Conservation (phyloP, 2,888 invertebrate species). For the Philopedon plagiatum region DNA sequence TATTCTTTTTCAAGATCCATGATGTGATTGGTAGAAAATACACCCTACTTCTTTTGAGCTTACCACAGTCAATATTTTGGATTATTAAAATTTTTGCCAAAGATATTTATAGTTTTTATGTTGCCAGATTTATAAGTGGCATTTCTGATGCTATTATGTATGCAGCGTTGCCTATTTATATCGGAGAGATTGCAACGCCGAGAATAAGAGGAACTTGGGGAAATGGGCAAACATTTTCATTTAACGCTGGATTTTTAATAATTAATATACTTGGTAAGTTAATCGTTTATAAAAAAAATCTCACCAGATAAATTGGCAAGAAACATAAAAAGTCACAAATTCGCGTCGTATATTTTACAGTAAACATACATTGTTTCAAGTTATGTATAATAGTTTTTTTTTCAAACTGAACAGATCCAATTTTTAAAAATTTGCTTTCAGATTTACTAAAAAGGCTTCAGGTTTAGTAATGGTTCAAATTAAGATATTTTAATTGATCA, state of each 20-base stretch:
- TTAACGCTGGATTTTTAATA: constrained; percentile 21
- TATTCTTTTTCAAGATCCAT: constrained; percentile 56
- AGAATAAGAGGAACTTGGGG: constrained; percentile 33
- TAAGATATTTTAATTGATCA: too few species aligned
- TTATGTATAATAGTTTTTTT: too few species aligned
- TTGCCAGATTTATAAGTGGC: constrained; percentile 36
- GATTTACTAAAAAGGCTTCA: too few species aligned
- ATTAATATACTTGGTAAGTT: constrained; percentile 29
- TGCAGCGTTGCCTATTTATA: constrained; percentile 33
- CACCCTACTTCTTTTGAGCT: constrained; percentile 56
- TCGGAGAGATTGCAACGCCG: constrained; percentile 31
- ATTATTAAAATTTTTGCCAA: constrained; percentile 40
- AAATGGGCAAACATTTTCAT: constrained; percentile 26
- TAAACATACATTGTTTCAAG: too few species aligned
- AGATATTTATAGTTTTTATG: constrained; percentile 31
- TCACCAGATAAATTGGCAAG: too few species aligned
- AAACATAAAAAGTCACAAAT: too few species aligned
- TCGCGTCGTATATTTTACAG: too few species aligned
- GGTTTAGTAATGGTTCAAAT: too few species aligned
- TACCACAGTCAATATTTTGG: constrained; percentile 59
- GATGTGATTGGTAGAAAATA: constrained; percentile 61
- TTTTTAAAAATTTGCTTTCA: too few species aligned
- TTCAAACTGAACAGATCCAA: too few species aligned
- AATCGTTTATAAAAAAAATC: too few species aligned
- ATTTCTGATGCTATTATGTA: constrained; percentile 26